Evolutionary conservation across 2,113 vertebrate species (phyloP), one percentile per base, ranked within the genome.

Genomic region (Bufo gargarizans): DNA sequence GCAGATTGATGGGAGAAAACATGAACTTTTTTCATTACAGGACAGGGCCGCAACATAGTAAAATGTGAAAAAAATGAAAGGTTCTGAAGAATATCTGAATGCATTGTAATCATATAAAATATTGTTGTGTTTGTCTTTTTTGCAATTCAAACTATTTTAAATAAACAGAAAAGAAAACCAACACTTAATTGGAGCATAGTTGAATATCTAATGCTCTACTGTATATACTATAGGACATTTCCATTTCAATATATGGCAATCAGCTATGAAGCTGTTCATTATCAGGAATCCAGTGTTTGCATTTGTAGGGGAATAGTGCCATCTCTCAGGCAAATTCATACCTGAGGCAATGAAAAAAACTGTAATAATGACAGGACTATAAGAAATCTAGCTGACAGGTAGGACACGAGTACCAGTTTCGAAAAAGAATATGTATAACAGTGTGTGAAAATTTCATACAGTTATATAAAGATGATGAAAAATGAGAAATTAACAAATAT

Each of bases 291-390:
- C 20, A 45, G 33, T n/a, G 14, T 61, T 59, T 19, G 4, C 65
- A 87, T 82, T 72, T 74, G 63, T 33, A 50, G n/a, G 78, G 53
- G 43, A 74, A 87, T 82, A 87, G 78, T 87, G 86, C 86, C 86
- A 82, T 22, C 86, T 87, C 67, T 72, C 86, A 82, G 86, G 17
- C 69, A 45, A 50, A n/a, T 6, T 16, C 33, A 61, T 55, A 74
- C 50, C 49, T 59, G 84, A 12, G 45, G 17, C 33, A 17, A 53
- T 3, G 14, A 47, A 53, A 22, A n/a, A 50, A 13, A 6, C 49
- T 10, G 1, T 22, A 12, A 55, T n/a, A 53, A 22, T 74, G 56
- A 58, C 13, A 58, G 19, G 47, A 79, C 11, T 79, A 12, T 10
- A 55, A n/a, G 19, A 19, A 4, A 55, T 53, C 5, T 9, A 53